Evolutionary conservation across 2,113 vertebrate species (phyloP).

Genomic region (Jaculus jaculus): DNA sequence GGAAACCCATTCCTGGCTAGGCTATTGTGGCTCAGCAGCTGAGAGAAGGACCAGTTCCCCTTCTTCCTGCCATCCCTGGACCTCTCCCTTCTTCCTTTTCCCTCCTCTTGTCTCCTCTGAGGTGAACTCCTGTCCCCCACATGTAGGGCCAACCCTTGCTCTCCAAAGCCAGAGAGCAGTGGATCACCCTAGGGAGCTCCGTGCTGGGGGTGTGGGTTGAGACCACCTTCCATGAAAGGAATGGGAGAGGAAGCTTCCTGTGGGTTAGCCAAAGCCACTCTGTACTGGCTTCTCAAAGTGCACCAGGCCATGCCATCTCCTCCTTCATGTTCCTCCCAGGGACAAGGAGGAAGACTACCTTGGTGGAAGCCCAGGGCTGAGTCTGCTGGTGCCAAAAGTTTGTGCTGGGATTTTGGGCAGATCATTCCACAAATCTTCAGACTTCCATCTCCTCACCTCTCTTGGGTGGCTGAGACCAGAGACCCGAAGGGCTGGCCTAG

Average conservation of each 20-base stretch:
- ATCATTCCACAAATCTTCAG: neutral
- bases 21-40: neutral
- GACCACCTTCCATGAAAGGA: no score
- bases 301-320: neutral
- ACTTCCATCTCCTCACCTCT: neutral
- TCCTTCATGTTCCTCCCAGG: neutral
- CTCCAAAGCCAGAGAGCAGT: neutral
- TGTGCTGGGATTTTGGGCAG: neutral
- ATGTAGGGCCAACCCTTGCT: no score
- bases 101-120: neutral
- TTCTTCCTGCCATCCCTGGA: neutral
- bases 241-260: neutral
- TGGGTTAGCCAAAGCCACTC: neutral
- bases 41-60: neutral
- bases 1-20: neutral
- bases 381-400: neutral
- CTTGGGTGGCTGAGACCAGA: neutral
- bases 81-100: neutral
- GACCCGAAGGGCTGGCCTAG: neutral
- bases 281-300: neutral
- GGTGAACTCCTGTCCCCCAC: neutral
- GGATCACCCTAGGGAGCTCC: neutral
- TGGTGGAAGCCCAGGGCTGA: neutral
- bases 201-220: accelerated
- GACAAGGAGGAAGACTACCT: neutral